Conservation (phyloP, 2,113 vertebrate species). For the Scatophagus argus region DNA sequence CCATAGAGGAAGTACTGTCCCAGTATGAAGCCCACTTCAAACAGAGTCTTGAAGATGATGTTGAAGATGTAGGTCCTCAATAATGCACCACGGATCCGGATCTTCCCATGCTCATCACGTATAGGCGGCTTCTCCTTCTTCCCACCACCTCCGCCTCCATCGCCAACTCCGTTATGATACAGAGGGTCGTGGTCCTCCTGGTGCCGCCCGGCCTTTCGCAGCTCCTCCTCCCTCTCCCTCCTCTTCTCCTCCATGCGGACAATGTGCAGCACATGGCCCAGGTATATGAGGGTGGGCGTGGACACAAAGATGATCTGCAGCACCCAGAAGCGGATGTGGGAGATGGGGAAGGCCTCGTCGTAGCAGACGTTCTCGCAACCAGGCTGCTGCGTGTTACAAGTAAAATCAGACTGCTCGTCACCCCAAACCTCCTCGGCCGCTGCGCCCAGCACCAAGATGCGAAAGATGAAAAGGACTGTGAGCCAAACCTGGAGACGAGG, state of each 20-base stretch:
- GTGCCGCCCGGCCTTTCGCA: constrained; percentile 74
- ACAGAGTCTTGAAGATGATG: constrained; percentile 93
- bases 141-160: constrained; percentile 56
- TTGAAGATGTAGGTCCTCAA: constrained; percentile 93
- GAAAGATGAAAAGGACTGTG: constrained; percentile 96
- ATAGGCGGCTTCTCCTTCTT: constrained; percentile 84
- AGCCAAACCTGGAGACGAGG: constrained; percentile 88
- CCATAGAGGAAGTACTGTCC: constrained; percentile 95
- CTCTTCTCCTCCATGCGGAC: constrained; percentile 93
- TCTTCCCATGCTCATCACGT: constrained; percentile 89
- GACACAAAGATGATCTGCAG: constrained; percentile 97
- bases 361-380: constrained; percentile 97
- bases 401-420: constrained; percentile 95
- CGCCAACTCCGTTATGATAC: constrained; percentile 62
- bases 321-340: constrained; percentile 97
- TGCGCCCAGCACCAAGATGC: constrained; percentile 93
- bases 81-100: constrained; percentile 88
- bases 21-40: constrained; percentile 94
- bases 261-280: constrained; percentile 94
- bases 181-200: constrained; percentile 77
- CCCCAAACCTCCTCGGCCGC: constrained; percentile 95
- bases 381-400: constrained; percentile 95
- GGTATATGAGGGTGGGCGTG: constrained; percentile 94
- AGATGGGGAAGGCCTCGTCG: constrained; percentile 96
- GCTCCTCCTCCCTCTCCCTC: constrained; percentile 87